Evolutionary conservation across 1,140 invertebrate species (phyloP), one percentile per base, ranked within the genome.

Genomic region (Ostrea denselamellosa): DNA sequence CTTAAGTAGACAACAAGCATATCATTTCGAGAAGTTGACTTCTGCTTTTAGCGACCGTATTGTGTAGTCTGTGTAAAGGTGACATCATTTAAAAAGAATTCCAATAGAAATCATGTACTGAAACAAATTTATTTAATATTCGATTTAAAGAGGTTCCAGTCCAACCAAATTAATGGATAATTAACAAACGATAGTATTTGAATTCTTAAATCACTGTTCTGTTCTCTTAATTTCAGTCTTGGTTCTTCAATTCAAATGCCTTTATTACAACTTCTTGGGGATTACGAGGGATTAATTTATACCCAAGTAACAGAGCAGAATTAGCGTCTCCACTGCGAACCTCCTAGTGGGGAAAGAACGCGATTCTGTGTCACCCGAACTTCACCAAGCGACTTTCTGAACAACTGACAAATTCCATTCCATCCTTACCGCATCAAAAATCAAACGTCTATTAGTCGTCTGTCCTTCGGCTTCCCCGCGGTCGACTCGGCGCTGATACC

Each of bases 401-500:
- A 44, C 28, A 77, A 77, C 68, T 77, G 25, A 77, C 68, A 14
- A 77, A 77, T 77, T 77, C 68, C 68, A 77, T 77, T 77, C 68
- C 58, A 25, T 77, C 22, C 25, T 25, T 25, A 77, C 28, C 68
- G 68, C 22, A 25, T 77, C 68, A 77, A 77, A 77, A 77, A 77
- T 77, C 68, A 77, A 77, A 77, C 68, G 68, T 28, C 68, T 77
- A 34, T 77, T 28, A 77, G 68, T 77, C 68, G 68, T 77, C 68
- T 34, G 68, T 34, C 68, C 28, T 28, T 25, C 28, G 14, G 25
- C 28, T 77, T 77, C 68, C 12, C 28, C 28, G 68, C 68, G 68
- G 68, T 77, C 68, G 68, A 77, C 68, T 77, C 68, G 68, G 68
- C 68, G 68, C 68, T 77, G 68, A 77, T 77, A 77, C 68, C 68